phyloP scores from a whole-genome alignment of 2,797 vertebrate species.

The Florisuga fusca region DNA sequence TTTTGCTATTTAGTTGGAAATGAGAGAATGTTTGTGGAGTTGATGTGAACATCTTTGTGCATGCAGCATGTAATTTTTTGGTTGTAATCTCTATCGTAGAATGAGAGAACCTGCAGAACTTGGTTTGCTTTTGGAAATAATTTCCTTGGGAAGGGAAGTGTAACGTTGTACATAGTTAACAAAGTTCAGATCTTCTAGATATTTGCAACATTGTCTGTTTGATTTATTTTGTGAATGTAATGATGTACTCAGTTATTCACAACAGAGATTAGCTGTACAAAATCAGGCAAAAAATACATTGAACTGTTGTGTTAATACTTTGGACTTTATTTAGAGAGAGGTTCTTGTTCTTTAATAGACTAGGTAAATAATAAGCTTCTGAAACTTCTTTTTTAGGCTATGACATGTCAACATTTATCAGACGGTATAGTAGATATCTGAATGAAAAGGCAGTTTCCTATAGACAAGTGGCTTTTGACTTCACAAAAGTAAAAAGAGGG shows the following conservation, averaged over 20 bases:
- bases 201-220: background rate
- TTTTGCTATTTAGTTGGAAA: background rate
- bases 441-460: slow-evolving; percentile 99
- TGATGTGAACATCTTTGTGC: background rate
- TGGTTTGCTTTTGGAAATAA: background rate
- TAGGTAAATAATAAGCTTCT: background rate
- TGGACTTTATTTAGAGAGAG: background rate
- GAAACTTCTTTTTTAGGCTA: slow-evolving; percentile 84
- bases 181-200: background rate
- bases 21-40: background rate
- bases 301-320: background rate
- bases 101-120: background rate
- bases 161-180: background rate
- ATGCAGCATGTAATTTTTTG: background rate
- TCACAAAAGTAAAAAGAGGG: slow-evolving; percentile 99
- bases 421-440: slow-evolving; percentile 97
- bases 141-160: background rate
- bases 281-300: background rate
- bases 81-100: background rate
- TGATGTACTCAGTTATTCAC: rapidly evolving
- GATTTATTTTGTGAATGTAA: background rate
- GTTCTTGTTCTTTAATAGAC: background rate
- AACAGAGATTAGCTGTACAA: background rate
- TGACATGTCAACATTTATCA: slow-evolving; percentile 99
- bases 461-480: slow-evolving; percentile 99